phyloP scores from a whole-genome alignment of 53 echinoderm and acorn worm species.

The Apostichopus leukothele region DNA sequence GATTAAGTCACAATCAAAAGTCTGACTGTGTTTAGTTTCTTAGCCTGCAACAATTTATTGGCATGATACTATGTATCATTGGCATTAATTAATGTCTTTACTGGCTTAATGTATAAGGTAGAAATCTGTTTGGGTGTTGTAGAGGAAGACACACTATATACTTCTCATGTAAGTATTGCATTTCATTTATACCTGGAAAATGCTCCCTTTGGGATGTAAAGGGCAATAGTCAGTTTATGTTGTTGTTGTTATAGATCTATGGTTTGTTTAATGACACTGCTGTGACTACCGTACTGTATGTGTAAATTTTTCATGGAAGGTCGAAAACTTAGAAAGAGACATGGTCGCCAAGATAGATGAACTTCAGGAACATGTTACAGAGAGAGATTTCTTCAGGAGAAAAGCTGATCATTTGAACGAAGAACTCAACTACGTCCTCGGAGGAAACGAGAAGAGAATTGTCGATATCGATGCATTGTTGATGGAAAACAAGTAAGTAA shows the following conservation, averaged over 20 bases:
- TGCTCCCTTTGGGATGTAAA: too few species aligned
- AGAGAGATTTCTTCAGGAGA: conserved; percentile 86
- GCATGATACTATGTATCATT: too few species aligned
- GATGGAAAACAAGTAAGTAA: conserved; percentile 91
- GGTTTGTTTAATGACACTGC: background rate
- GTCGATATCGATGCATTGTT: conserved; percentile 88
- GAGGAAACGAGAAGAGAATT: conserved; percentile 93
- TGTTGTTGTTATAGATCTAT: background rate
- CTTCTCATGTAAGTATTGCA: too few species aligned
- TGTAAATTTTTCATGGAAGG: conserved; percentile 41
- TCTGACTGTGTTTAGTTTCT: too few species aligned
- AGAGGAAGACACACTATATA: too few species aligned
- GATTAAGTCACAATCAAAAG: too few species aligned
- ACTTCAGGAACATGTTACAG: conserved; percentile 85
- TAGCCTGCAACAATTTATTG: too few species aligned
- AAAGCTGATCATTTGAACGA: conserved; percentile 88
- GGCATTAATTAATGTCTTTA: too few species aligned
- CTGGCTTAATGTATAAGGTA: too few species aligned
- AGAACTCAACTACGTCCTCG: conserved; percentile 91
- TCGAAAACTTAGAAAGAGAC: conserved; percentile 77
- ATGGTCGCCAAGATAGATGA: conserved; percentile 96
- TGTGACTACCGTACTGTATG: background rate
- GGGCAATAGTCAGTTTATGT: too few species aligned
- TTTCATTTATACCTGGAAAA: too few species aligned
- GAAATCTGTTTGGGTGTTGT: too few species aligned